Evolutionary conservation across 2,888 invertebrate species (phyloP).

Genomic region (Gnatocerus cornutus): DNA sequence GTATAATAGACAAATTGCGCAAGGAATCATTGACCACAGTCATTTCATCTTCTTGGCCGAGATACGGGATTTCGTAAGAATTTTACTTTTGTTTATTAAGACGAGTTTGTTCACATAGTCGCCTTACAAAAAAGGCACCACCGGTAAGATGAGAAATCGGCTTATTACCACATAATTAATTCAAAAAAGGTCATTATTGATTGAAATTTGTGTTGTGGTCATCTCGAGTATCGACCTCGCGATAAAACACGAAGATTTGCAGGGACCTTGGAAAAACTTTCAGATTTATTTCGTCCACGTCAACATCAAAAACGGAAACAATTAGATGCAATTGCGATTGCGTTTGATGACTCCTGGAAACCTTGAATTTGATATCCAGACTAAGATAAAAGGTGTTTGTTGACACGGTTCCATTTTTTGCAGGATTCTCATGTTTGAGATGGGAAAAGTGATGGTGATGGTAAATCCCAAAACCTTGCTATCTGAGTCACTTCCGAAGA

Average conservation of each 20-base stretch:
- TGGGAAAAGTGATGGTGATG: not conserved
- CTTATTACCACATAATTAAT: slow-evolving; percentile 6
- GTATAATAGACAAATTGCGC: slow-evolving; percentile 21
- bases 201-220: slow-evolving; percentile 29
- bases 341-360: slow-evolving; percentile 9
- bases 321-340: slow-evolving; percentile 17
- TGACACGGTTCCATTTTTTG: slow-evolving; percentile 2
- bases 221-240: slow-evolving; percentile 33
- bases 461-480: slow-evolving; percentile 7
- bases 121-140: slow-evolving; percentile 20
- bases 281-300: slow-evolving; percentile 27
- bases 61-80: slow-evolving; percentile 31
- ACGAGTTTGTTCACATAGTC: slow-evolving; percentile 14
- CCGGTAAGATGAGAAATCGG: slow-evolving; percentile 4
- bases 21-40: slow-evolving; percentile 39
- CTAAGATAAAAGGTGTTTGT: slow-evolving; percentile 11
- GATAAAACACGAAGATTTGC: slow-evolving; percentile 31
- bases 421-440: not conserved
- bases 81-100: slow-evolving; percentile 31
- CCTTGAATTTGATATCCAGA: slow-evolving; percentile 17
- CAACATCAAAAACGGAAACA: slow-evolving; percentile 30
- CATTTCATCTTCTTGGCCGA: slow-evolving; percentile 43
- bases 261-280: slow-evolving; percentile 34
- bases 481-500: slow-evolving; percentile 3
- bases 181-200: slow-evolving; percentile 23